Base-by-base conservation (phyloP, 2,113 vertebrate genomes). In the Sigmodon hispidus region DNA sequence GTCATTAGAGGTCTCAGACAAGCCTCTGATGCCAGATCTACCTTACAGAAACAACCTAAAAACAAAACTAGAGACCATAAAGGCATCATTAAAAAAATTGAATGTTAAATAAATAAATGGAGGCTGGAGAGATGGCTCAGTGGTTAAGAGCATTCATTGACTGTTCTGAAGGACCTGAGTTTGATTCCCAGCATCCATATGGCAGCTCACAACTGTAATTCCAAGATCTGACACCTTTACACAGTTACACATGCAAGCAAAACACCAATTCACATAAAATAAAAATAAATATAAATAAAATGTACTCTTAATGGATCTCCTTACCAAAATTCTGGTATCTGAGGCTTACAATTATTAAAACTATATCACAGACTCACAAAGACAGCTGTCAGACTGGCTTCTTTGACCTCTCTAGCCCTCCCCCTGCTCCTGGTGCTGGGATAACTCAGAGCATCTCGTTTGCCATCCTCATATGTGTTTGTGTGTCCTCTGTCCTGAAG, bases 41-140 rank as follows among this genome's bases (percentile, higher is more conserved):
- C 21, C n/a, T 73, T 90, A 29, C 21, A 89, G 36, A 19, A 29
- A 75, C 31, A 59, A 57, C 29, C 10, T 50, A 83, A 69, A 85
- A 81, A 88, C 92, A 80, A 90, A 92, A 92, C 2, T 65, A 31
- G 11, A 88, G 48, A 92, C 67, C 19, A 72, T 81, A 57, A 95
- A 94, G 87, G 6, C 48, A 79, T 63, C 15, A 22, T 43, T 43
- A 86, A 91, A 70, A 94, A n/a, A n/a, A n/a, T n/a, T n/a, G n/a
- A n/a, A n/a, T n/a, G n/a, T n/a, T n/a, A n/a, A n/a, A n/a, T n/a
- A n/a, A n/a, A n/a, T n/a, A n/a, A n/a, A n/a, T n/a, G n/a, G n/a
- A n/a, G n/a, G n/a, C n/a, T n/a, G n/a, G n/a, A n/a, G n/a, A n/a
- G n/a, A n/a, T n/a, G n/a, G n/a, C n/a, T n/a, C n/a, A n/a, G n/a